Evolutionary conservation across 2,113 vertebrate species (phyloP).

Genomic region (Mungos mungo): DNA sequence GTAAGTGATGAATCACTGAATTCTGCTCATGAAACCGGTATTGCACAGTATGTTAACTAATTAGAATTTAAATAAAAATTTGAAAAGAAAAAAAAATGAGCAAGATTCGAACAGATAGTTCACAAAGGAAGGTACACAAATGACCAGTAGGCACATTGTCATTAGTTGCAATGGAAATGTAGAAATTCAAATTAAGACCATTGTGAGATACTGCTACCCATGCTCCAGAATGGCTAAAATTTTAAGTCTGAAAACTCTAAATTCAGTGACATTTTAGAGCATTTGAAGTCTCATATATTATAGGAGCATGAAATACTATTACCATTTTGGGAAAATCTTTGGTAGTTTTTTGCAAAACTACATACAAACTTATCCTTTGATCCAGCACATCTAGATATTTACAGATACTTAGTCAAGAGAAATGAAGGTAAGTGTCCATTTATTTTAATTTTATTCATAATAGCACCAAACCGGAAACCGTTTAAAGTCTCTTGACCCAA

Average conservation of each 20-base stretch:
- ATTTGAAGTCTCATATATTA: background rate
- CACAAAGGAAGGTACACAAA: background rate
- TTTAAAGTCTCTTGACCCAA: background rate
- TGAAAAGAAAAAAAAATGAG: background rate
- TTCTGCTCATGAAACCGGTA: too few species aligned
- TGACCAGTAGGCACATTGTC: background rate
- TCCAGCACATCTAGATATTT: background rate
- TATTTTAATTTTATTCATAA: background rate
- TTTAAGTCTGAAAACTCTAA: background rate
- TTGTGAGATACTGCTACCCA: background rate
- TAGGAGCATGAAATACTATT: background rate
- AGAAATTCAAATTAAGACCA: background rate
- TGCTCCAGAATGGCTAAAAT: background rate
- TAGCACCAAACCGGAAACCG: background rate
- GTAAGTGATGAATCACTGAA: too few species aligned
- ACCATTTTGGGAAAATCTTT: background rate
- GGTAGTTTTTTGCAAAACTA: background rate
- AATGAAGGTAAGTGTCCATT: background rate
- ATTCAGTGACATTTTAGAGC: background rate
- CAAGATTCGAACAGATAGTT: background rate
- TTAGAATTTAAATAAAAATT: too few species aligned
- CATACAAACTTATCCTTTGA: background rate
- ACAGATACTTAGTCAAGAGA: background rate
- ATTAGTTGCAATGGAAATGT: background rate
- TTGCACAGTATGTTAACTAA: too few species aligned